phyloP scores from a whole-genome alignment of 2,888 invertebrate genomes.

The Drosophila cognata region DNA sequence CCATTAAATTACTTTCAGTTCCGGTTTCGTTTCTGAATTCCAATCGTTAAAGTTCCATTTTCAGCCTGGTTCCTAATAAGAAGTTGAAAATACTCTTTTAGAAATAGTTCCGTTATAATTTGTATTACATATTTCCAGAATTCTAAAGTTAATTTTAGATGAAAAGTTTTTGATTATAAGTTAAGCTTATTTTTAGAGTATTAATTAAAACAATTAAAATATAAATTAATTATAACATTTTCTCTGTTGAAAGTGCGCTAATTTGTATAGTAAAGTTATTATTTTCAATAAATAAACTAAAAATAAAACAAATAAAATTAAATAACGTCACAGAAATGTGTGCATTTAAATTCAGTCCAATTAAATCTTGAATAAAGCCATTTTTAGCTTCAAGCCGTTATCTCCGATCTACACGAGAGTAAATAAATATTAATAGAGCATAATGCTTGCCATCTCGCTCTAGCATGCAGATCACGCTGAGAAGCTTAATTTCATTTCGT shows the following conservation, averaged over 20 bases:
- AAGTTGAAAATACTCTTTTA: not conserved
- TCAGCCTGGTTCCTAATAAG: too few species aligned
- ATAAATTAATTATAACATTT: too few species aligned
- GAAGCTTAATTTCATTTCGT: constrained; percentile 53
- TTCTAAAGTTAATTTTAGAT: not conserved
- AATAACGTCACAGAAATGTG: not conserved
- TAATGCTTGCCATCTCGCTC: not conserved
- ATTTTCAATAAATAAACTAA: not conserved
- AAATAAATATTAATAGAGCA: not conserved
- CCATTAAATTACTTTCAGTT: not conserved
- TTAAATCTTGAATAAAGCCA: not conserved
- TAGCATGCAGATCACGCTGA: constrained; percentile 8
- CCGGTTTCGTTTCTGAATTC: not conserved
- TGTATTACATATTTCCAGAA: not conserved
- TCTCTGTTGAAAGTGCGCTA: too few species aligned
- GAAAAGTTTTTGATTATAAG: not conserved
- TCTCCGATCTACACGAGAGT: constrained; percentile 8
- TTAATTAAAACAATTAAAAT: not conserved
- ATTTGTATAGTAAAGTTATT: too few species aligned
- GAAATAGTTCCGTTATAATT: not conserved
- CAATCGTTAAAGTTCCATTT: not conserved
- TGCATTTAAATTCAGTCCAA: not conserved
- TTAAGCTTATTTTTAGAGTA: not conserved
- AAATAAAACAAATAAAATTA: not conserved
- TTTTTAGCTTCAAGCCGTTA: not conserved